Evolutionary conservation across 2,113 vertebrate species (phyloP), one percentile per base, ranked within the genome.

Genomic region (Podarcis raffonei): DNA sequence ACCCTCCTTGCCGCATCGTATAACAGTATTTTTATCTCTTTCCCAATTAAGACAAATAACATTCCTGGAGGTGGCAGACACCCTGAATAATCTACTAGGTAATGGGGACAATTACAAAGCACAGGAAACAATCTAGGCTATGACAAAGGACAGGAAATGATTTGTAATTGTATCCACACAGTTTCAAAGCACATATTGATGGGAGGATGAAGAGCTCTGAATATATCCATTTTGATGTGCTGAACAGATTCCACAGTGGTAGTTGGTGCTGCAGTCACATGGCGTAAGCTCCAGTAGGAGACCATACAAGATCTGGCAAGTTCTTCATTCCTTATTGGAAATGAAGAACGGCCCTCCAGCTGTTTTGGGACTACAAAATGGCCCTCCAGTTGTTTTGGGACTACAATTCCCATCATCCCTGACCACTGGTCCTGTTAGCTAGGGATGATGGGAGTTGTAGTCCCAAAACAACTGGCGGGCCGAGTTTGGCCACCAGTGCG

Each of bases 131-230:
- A 39, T 48, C 76, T 27, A 48, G 39, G 76, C 39, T 27, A 84
- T 84, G 32, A 84, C 30, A 84, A 78, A 25, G 83, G 20, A 74
- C 68, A 57, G 68, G 42, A 84, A 84, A 84, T 32, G 5, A 74
- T 74, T 74, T 85, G 71, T 15, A 25, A 62, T 18, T 62, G 69
- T 74, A 84, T 74, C 53, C 71, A 30, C 68, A 42, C 68, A 84
- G 48, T 84, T 72, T 35, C 71, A 85, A 75, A 62, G 32, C 84
- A 75, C 71, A 85, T 75, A 85, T 62, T 32, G 27, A 75, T 85
- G 53, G 48, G 12, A 76, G 15, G 84, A 85, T 6, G 53, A 85
- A 85, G 48, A 85, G 53, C 7, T 76, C 71, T 75, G 37, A 85
- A 85, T 59, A 85, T 85, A 85, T 62, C 53, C 32, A 42, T 86